Conservation (phyloP, 1,140 invertebrate species). For the Drosophila prosaltans region DNA sequence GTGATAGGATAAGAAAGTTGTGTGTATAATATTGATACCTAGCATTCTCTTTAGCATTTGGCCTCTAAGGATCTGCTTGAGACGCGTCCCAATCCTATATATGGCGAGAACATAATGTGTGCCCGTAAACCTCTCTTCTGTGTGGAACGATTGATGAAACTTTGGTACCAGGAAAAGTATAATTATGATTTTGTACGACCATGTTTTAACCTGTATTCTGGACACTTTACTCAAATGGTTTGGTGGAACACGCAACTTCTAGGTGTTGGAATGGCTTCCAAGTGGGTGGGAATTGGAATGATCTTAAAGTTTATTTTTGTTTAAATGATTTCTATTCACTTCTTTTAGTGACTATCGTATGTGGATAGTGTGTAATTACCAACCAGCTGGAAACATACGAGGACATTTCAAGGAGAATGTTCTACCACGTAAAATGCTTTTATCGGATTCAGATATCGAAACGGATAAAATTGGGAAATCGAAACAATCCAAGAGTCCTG, state of each 20-base stretch:
- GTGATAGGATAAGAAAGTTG: background rate
- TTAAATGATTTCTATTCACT: background rate
- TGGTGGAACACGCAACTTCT: conserved; percentile 88
- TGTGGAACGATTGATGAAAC: conserved; percentile 18
- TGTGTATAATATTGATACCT: background rate
- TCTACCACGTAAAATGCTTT: conserved; percentile 45
- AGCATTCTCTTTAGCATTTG: background rate
- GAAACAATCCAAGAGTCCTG: background rate
- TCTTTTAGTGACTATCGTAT: conserved; percentile 21
- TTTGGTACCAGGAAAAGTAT: conserved; percentile 86
- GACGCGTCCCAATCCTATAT: conserved; percentile 9
- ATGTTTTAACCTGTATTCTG: conserved; percentile 86
- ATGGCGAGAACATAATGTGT: conserved; percentile 24
- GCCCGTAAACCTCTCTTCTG: conserved; percentile 14
- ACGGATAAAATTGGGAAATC: background rate
- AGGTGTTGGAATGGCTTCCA: conserved; percentile 88
- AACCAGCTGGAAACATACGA: conserved; percentile 39
- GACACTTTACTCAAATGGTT: conserved; percentile 88
- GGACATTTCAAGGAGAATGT: conserved; percentile 32
- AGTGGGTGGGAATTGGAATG: conserved; percentile 18
- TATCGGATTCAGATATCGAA: conserved; percentile 5
- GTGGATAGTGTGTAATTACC: conserved; percentile 44
- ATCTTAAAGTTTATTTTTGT: background rate
- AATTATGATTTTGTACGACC: conserved; percentile 85
- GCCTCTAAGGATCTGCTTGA: conserved; percentile 1